A percentile compares a stretch with the other conserved stretches of the same genome.
Conservation (phyloP, 2,113 vertebrate genomes). For the Oryzias melastigma region DNA sequence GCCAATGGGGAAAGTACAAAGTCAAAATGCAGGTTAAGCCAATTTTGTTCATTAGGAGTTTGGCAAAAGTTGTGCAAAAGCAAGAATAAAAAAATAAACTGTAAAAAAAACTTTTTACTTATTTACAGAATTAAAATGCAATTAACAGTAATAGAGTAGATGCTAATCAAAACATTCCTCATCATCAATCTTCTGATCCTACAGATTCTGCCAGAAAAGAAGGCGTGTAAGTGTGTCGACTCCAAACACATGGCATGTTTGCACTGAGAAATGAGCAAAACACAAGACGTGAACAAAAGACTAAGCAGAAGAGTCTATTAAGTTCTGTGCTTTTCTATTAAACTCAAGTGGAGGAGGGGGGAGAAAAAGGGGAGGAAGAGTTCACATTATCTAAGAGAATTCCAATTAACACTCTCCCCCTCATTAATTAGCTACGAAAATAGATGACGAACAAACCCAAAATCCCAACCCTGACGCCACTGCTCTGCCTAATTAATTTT, state of each 20-base stretch:
- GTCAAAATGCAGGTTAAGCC: conserved; percentile 57
- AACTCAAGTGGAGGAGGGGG: conserved; percentile 40
- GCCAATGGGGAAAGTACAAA: conserved; percentile 31
- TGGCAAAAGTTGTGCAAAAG: conserved; percentile 45
- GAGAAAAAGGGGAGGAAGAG: conserved; percentile 60
- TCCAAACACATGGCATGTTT: conserved; percentile 10
- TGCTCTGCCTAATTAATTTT: conserved; percentile 64
- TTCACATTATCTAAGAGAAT: conserved; percentile 76
- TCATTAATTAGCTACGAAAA: conserved; percentile 93
- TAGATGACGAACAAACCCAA: conserved; percentile 84
- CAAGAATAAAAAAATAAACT: conserved; percentile 36
- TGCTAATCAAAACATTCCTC: conserved; percentile 6
- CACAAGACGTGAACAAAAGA: conserved; percentile 10
- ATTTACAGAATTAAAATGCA: conserved; percentile 28
- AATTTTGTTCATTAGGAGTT: conserved; percentile 60
- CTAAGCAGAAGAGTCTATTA: conserved; percentile 35
- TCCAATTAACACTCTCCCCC: conserved; percentile 91
- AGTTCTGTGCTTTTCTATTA: conserved; percentile 59
- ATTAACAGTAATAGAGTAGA: conserved; percentile 32
- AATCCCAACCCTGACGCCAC: conserved; percentile 71
- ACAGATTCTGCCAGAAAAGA: conserved; percentile 32
- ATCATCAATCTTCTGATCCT: background rate
- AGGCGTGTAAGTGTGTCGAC: conserved; percentile 46
- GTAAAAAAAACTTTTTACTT: conserved; percentile 19
- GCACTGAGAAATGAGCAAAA: background rate